A percentile compares a stretch with the other conserved stretches of the same genome.
Conservation (phyloP, 2,113 vertebrate genomes). For the Aptenodytes forsteri region DNA sequence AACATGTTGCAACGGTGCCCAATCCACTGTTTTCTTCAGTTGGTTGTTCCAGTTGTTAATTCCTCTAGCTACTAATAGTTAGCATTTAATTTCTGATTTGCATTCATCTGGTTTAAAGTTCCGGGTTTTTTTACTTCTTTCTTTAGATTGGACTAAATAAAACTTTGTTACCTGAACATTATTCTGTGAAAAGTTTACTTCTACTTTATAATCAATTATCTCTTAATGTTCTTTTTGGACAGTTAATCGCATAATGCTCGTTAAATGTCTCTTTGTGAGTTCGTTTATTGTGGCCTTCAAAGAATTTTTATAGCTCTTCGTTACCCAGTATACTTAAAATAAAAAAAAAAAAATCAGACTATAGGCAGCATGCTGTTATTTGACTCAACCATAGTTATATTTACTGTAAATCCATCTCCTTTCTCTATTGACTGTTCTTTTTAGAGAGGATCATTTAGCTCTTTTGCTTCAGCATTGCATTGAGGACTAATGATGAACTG, state of each 20-base stretch:
- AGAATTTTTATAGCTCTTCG: background rate
- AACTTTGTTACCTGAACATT: background rate
- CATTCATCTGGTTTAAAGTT: background rate
- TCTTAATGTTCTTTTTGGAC: background rate
- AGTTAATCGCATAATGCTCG: accelerated
- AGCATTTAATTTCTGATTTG: background rate
- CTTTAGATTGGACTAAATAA: background rate
- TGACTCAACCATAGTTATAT: background rate
- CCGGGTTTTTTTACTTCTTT: background rate
- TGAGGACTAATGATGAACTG: background rate
- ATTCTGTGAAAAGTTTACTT: background rate
- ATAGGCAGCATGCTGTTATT: background rate
- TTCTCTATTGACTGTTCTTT: background rate
- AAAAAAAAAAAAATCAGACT: background rate
- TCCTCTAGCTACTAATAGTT: background rate
- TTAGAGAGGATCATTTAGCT: background rate
- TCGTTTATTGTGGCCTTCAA: background rate
- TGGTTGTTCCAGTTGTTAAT: accelerated
- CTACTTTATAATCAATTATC: background rate
- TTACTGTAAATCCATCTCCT: background rate
- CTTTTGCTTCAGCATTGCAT: background rate
- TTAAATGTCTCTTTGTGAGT: background rate
- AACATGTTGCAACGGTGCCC: accelerated
- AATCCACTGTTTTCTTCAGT: background rate
- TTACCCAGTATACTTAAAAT: background rate